Base-by-base conservation (phyloP, 2,113 vertebrate species). In the Lepus timidus region DNA sequence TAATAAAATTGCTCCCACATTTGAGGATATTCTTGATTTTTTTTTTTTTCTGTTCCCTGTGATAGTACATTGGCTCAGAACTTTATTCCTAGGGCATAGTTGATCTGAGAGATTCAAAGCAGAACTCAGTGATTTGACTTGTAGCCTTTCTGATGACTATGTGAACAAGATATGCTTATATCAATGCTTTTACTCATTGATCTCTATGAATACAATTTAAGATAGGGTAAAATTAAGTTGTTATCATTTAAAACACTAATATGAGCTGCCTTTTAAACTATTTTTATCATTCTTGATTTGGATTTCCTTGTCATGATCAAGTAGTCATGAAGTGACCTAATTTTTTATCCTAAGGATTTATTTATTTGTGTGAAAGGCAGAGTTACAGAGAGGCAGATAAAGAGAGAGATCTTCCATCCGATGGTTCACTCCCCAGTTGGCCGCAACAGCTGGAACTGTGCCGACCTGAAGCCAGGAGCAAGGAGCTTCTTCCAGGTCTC, bases 121-220 rank as follows among this genome's bases (percentile, higher is more conserved):
- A 97, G 95, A 97, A 96, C 95, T 90, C 91, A 97, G 96, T 95
- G 96, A 95, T 96, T 98, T 98, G 92, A 97, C 97, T 97, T 97
- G 74, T 81, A 97, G 76, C 82, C 86, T 94, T 88, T 97, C 89
- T 97, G 96, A 97, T 95, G 96, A 97, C 36, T 81, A 9, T 55
- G 83, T 95, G 89, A 97, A 88, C 85, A 97, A 90, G 39, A 91
- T 86, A 95, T 62, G 80, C 58, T 52, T 94, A 2, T 84, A 36
- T 97, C 74, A 93, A 71, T 75, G 90, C 27, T 88, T 81, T 85
- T 96, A 85, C 95, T 94, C 93, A 64, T 70, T 96, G 62, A 49
- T 93, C 92, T 96, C 75, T 9, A 52, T 19, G 71, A 90, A 55
- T 76, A 61, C 44, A 88, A 71, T 70, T 58, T 4, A 90, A 96